A percentile compares a stretch with the other conserved stretches of the same genome.
Evolutionary conservation across 2,797 vertebrate species (phyloP).

Genomic region (Coregonus sp.): DNA sequence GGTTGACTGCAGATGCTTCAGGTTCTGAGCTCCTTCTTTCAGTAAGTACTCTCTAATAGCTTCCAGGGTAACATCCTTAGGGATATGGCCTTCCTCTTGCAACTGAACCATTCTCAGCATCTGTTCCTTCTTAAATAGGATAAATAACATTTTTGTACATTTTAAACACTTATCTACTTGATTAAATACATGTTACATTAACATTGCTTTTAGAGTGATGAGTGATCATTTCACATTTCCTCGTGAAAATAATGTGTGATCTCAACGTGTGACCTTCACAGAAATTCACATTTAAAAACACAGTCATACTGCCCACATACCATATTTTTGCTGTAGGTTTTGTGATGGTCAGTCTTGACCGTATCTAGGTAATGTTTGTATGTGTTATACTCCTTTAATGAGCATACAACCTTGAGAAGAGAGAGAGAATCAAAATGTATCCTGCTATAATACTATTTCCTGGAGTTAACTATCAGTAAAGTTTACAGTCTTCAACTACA

Average conservation of each 20-base stretch:
- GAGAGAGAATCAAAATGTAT: background rate
- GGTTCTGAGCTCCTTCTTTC: background rate
- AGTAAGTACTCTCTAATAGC: conserved; percentile 15
- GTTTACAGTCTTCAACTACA: background rate
- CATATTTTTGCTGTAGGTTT: background rate
- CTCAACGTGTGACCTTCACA: background rate
- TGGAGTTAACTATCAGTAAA: background rate
- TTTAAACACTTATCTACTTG: background rate
- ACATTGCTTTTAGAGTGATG: background rate
- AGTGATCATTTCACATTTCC: background rate
- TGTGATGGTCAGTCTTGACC: conserved; percentile 5
- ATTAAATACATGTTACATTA: background rate
- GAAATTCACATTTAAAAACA: background rate
- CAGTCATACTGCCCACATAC: background rate
- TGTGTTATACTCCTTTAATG: conserved; percentile 21
- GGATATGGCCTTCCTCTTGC: conserved; percentile 22
- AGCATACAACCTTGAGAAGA: conserved; percentile 20
- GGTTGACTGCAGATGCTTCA: background rate
- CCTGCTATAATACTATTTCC: background rate
- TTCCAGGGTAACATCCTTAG: background rate
- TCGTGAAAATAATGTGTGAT: background rate
- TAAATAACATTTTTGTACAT: background rate
- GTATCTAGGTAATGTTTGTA: conserved; percentile 16
- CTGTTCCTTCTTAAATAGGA: conserved; percentile 12
- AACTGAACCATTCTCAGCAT: conserved; percentile 13